Evolutionary conservation across 1,140 invertebrate genomes (phyloP), one percentile per base, ranked within the genome.

Genomic region (Caerostris darwini): DNA sequence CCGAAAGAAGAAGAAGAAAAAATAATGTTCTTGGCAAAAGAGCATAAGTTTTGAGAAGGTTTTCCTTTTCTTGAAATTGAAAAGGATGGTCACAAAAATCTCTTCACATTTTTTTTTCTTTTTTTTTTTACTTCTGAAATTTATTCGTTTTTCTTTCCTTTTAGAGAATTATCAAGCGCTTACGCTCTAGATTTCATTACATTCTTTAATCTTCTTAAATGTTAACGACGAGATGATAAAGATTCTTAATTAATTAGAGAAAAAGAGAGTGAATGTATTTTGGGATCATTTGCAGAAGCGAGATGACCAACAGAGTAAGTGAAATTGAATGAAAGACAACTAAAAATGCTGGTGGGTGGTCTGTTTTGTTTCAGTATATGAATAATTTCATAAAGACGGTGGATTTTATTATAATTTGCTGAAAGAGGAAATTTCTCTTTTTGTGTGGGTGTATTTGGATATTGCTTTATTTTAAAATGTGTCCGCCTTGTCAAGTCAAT

Each of bases 181-280:
- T 64, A 64, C 0, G 5, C 0, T 64, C 14, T 14, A 1, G 61
- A 64, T 64, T 64, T 64, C 61, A 64, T 64, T 71, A 53, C 3
- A 71, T 71, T 71, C 69, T 71, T 71, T 71, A 71, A 71, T 71
- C 69, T 34, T 71, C 69, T 71, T 71, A 71, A 71, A 71, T 34
- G 34, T 10, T 34, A 34, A 34, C 34, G 14, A 64, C 61, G 61
- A 64, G 61, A 64, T 64, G 17, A 64, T 64, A 64, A 64, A 64
- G 14, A 64, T 64, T 64, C 12, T 64, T 64, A 64, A 14, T 64
- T 64, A 64, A 64, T 64, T 64, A 10, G 61, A 64, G 1, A 64
- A 64, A 64, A 10, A 64, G 4, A 64, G 3, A 12, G 61, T 0
- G 61, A 64, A 64, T 14, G 12, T 64, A 17, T 64, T 14, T 34